phyloP scores from a whole-genome alignment of 2,888 invertebrate genomes.

The Ryuthela nishihirai region DNA sequence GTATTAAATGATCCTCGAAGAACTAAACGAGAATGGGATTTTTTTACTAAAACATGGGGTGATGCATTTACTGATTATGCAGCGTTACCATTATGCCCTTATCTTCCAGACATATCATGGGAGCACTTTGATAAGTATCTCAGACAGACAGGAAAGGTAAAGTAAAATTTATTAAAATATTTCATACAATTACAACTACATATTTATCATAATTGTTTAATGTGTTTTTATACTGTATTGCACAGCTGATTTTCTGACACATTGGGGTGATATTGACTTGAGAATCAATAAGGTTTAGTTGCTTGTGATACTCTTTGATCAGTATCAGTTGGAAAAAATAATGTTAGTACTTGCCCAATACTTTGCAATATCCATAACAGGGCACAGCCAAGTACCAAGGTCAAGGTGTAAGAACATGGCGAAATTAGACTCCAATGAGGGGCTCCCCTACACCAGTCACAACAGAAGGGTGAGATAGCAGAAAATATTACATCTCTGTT shows the following conservation, averaged over 20 bases:
- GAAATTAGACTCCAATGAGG: too few relatives aligned
- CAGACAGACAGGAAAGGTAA: slow-evolving; percentile 60
- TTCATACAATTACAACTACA: neutral
- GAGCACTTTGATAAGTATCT: slow-evolving; percentile 84
- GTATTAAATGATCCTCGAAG: slow-evolving; percentile 88
- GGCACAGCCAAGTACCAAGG: too few relatives aligned
- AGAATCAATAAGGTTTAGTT: neutral
- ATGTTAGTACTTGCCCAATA: too few relatives aligned
- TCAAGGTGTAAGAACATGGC: too few relatives aligned
- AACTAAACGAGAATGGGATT: slow-evolving; percentile 74
- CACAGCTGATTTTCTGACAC: neutral
- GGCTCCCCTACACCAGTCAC: too few relatives aligned
- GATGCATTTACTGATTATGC: slow-evolving; percentile 81
- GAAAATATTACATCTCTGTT: too few relatives aligned
- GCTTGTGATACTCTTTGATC: too few relatives aligned
- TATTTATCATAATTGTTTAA: neutral
- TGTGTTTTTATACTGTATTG: neutral
- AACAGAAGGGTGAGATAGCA: too few relatives aligned
- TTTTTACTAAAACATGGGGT: slow-evolving; percentile 98
- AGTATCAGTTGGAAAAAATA: too few relatives aligned
- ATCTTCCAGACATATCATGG: slow-evolving; percentile 75
- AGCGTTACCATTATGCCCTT: slow-evolving; percentile 70
- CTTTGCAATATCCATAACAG: too few relatives aligned
- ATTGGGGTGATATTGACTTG: neutral
- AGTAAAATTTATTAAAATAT: too few relatives aligned